Base-by-base conservation (phyloP, 1,140 invertebrate species). In the Diorhabda sublineata region DNA sequence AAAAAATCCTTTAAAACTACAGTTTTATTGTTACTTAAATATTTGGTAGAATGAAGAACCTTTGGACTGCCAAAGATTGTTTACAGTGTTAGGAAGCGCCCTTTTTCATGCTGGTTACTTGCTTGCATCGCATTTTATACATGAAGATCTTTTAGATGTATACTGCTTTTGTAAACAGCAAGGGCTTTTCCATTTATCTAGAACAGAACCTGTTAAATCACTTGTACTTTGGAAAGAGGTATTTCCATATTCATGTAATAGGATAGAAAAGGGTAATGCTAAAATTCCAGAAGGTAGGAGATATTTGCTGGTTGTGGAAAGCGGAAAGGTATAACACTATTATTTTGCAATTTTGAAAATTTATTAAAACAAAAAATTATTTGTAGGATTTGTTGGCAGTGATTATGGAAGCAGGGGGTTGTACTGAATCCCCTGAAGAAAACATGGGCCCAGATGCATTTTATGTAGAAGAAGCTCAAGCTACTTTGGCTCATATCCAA, bases 141-240 rank as follows among this genome's bases (percentile, higher is more conserved):
- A 89, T 63, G 85, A 88, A 67, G 89, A 92, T 79, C 82, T 91
- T 45, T 84, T 88, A 41, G 89, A 91, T 77, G 84, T 93, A 3
- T 85, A 91, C 78, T 84, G 86, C 4, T 92, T 87, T 81, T 84
- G 91, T 64, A 84, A 87, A 64, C 84, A 90, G 70, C 87, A 88
- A 70, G 90, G 90, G 7, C 80, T 93, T 61, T 79, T 92, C 11
- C 84, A 87, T 76, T 81, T 92, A 8, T 85, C 88, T 42, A 82
- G 80, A 62, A 86, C 85, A 1, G 88, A 90, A 69, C 82, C 87
- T 41, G 82, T 92, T 0, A 88, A 89, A 65, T 88, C 88, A 68
- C 78, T 93, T 42, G 86, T 93, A n/a, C 80, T 91, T 7, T 93
- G 91, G 91, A 88, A 87, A 77, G 89, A 90, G 83, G 88, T 92